phyloP scores from a whole-genome alignment of 2,888 invertebrate genomes.

The Zelleria hepariella region DNA sequence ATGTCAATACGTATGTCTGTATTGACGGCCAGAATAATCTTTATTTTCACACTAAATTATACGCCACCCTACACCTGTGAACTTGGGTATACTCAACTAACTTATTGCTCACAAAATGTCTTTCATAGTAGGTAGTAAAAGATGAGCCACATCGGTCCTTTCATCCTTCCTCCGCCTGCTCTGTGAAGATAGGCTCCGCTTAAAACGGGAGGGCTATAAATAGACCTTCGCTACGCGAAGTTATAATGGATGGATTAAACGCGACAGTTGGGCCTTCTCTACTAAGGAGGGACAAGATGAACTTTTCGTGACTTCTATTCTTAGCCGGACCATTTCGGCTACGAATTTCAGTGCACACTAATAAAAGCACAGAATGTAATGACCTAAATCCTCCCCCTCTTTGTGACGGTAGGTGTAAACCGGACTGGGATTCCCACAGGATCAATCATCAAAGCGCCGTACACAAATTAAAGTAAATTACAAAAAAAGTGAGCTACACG shows the following conservation, averaged over 20 bases:
- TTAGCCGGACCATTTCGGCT: not conserved
- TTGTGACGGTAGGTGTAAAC: not conserved
- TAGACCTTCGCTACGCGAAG: slow-evolving; percentile 30
- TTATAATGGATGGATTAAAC: slow-evolving; percentile 24
- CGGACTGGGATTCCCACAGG: not conserved
- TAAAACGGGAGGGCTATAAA: slow-evolving; percentile 32
- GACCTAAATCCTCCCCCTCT: not conserved
- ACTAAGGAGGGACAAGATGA: not conserved
- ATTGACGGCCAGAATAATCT: too few species aligned
- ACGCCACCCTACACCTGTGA: too few species aligned
- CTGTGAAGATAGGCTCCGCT: slow-evolving; percentile 29
- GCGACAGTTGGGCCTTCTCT: not conserved
- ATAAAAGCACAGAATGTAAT: not conserved
- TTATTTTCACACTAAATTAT: too few species aligned
- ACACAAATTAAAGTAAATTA: not conserved
- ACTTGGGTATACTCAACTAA: too few species aligned
- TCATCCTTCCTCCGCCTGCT: not conserved
- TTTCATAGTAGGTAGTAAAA: not conserved
- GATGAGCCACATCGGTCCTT: not conserved
- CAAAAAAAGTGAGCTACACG: not conserved
- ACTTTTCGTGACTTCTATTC: not conserved
- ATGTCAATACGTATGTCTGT: too few species aligned
- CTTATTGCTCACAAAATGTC: too few species aligned
- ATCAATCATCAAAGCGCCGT: not conserved
- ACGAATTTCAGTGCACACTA: not conserved